Evolutionary conservation across 2,888 invertebrate genomes (phyloP), one percentile per base, ranked within the genome.

Genomic region (Strigamia crassipes): DNA sequence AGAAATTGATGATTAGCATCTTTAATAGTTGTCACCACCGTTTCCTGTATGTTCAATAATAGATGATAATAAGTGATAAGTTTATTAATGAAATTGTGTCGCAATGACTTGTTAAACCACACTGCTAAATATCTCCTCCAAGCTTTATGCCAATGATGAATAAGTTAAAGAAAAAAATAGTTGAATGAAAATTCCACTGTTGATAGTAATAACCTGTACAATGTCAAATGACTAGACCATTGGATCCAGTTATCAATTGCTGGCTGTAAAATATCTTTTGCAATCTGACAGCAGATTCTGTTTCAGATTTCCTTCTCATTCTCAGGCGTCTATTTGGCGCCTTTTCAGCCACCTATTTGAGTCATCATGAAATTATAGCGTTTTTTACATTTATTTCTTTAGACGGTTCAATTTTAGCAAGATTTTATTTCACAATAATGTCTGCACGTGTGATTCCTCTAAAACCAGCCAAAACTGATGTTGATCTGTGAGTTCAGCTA

Each of bases 231-330:
- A 73, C 31, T 27, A 73, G 27, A 73, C 73, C 31, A 23, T 9
- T 27, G 31, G 73, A 73, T 73, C 73, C 73, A 73, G 73, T 73
- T 73, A 73, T 73, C 73, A 73, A 18, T 15, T 73, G 73, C 27
- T 73, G 73, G 73, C 73, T 73, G 73, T 73, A 73, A 73, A 73
- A 73, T 73, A 73, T 73, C 73, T 73, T 73, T 73, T 73, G 73
- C 73, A 73, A 73, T 73, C 73, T 73, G 73, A 73, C 73, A 73
- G 73, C 73, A 73, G 73, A 73, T 73, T 51, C 51, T 73, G 73
- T 73, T 73, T 73, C 73, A 73, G 73, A 73, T 73, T 73, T 73
- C 73, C 73, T 73, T 73, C 73, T 31, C 73, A 73, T 73, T 73
- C 73, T 31, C 73, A 73, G 73, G 27, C 73, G 73, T 27, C 73